Percentiles rank a stretch among this genome's conserved stretches.
phyloP scores from a whole-genome alignment of 1,140 invertebrate genomes.

The Calycopis cecrops region DNA sequence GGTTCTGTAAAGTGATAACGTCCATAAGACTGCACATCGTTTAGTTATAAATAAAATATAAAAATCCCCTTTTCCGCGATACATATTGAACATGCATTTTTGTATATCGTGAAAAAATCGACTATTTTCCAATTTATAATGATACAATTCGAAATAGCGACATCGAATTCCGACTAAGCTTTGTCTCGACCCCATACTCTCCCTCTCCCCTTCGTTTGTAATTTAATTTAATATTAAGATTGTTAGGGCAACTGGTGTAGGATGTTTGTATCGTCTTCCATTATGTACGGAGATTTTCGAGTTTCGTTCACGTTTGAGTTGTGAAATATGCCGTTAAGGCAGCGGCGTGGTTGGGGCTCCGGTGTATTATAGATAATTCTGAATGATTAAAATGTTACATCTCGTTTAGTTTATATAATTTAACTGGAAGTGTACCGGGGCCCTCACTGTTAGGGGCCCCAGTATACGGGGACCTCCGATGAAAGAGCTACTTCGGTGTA shows the following conservation, averaged over 20 bases:
- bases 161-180: constrained; percentile 8
- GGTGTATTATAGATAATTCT: too few relatives aligned
- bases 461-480: too few relatives aligned
- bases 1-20: too few relatives aligned
- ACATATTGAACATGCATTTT: too few relatives aligned
- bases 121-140: background rate
- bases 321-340: background rate
- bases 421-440: too few relatives aligned
- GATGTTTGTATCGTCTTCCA: constrained; percentile 69
- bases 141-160: background rate
- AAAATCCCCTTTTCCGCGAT: too few relatives aligned
- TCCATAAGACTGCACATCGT: too few relatives aligned
- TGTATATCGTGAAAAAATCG: background rate
- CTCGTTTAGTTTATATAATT: too few relatives aligned
- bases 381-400: too few relatives aligned
- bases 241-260: constrained; percentile 35
- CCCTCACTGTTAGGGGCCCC: too few relatives aligned
- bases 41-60: too few relatives aligned
- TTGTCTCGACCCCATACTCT: background rate
- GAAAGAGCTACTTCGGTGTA: too few relatives aligned
- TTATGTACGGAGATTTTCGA: constrained; percentile 55
- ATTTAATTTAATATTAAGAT: constrained; percentile 12
- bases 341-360: background rate
- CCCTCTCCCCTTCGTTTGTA: background rate
- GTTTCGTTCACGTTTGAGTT: constrained; percentile 36